These are phyloP conservation scores for Danio jaintianensis DNA, from an alignment of 2,797 vertebrate species.

Conservation along the genomic window DNA sequence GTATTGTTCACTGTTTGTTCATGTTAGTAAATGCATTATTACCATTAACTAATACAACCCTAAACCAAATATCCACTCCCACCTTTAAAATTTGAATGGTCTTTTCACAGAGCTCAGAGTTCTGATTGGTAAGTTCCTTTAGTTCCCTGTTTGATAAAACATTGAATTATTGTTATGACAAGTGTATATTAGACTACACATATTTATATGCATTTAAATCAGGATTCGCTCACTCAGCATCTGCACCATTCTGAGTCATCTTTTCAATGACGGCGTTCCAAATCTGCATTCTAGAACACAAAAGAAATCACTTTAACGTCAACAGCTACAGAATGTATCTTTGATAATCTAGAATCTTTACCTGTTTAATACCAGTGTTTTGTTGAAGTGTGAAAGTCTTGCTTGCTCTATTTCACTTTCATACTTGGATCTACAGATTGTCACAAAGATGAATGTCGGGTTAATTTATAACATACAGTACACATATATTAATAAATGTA, in stretches of 20 bases:
- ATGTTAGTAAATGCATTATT: no score
- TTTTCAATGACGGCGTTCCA: conserved; percentile 77
- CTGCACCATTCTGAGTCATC: conserved; percentile 68
- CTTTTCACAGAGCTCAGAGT: conserved; percentile 72
- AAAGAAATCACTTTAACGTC: neutral
- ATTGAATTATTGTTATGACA: neutral
- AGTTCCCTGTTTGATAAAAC: conserved; percentile 65
- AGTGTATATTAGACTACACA: neutral
- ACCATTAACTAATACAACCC: no score
- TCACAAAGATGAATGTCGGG: neutral
- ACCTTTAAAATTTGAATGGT: conserved; percentile 76
- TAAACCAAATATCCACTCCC: conserved; percentile 22
- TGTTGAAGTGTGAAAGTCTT: conserved; percentile 73
- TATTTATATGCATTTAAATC: neutral
- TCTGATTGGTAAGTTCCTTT: conserved; percentile 69
- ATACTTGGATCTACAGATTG: conserved; percentile 71
- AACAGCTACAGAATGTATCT: neutral
- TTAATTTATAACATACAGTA: neutral
- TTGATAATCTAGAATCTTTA: conserved; percentile 42
- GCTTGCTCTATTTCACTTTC: conserved; percentile 72
- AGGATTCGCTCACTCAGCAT: conserved; percentile 68
- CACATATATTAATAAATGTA: neutral
- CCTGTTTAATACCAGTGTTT: conserved; percentile 77
- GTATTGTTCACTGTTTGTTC: no score
- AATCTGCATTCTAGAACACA: conserved; percentile 78